A percentile compares a stretch with the other conserved stretches of the same genome.
These are phyloP conservation scores for Bucorvus abyssinicus DNA, from an alignment of 2,797 vertebrate species.

Conservation along the genomic window DNA sequence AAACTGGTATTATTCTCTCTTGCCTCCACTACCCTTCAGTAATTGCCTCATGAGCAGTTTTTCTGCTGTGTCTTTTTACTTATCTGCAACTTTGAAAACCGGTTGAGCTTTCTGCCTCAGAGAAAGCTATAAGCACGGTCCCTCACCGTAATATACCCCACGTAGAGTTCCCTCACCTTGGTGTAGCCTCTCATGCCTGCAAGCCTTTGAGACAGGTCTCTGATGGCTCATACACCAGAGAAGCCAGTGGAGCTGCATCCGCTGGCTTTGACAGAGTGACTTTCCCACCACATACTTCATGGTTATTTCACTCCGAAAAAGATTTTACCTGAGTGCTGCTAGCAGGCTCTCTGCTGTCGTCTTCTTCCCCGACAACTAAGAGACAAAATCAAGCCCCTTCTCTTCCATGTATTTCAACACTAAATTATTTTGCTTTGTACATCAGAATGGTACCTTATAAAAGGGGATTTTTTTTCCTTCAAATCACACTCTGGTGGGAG, in stretches of 20 bases:
- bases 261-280: not conserved
- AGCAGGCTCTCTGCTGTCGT: not conserved
- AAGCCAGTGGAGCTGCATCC: not conserved
- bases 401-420: not conserved
- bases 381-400: not conserved
- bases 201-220: not conserved
- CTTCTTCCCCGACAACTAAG: not conserved
- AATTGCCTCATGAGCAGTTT: not conserved
- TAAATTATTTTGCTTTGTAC: not conserved
- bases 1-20: constrained; percentile 2
- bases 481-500: not conserved
- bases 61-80: constrained; percentile 4
- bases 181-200: not conserved
- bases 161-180: not conserved
- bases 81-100: constrained; percentile 17
- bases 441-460: not conserved
- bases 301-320: not conserved
- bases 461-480: constrained; percentile 4
- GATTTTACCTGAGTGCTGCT: not conserved
- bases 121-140: not conserved
- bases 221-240: not conserved
- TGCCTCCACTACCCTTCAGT: not conserved
- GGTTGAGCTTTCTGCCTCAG: not conserved
- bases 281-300: not conserved
- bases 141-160: not conserved